phyloP scores from a whole-genome alignment of 1,140 invertebrate species.

The Bombus ignitus region DNA sequence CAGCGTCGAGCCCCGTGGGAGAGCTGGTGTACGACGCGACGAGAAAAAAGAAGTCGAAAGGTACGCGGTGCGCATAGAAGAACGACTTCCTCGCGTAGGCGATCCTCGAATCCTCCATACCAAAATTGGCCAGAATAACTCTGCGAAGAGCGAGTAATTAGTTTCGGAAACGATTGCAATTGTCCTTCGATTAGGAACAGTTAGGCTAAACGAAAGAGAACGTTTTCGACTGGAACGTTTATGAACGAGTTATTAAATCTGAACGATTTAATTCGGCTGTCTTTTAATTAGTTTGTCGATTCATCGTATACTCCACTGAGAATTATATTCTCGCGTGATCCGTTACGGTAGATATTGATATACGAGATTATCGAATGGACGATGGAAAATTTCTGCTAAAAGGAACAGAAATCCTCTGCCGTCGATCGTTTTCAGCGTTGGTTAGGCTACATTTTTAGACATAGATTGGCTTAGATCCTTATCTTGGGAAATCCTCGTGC shows the following conservation, averaged over 20 bases:
- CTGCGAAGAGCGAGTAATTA: constrained; percentile 45
- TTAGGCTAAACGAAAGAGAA: constrained; percentile 20
- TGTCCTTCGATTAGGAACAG: constrained; percentile 53
- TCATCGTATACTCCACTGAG: constrained; percentile 14
- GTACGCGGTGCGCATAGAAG: not conserved
- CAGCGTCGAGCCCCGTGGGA: constrained; percentile 60
- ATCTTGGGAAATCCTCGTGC: constrained; percentile 69
- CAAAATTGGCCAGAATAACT: constrained; percentile 47
- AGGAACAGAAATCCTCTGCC: not conserved
- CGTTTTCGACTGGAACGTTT: constrained; percentile 5
- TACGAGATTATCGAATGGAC: not conserved
- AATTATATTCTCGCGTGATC: constrained; percentile 33
- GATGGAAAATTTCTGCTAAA: not conserved
- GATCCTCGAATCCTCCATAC: constrained; percentile 33
- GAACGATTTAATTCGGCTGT: constrained; percentile 17
- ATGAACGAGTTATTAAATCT: constrained; percentile 47
- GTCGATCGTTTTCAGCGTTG: not conserved
- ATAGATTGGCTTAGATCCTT: constrained; percentile 50
- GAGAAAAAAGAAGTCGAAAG: constrained; percentile 39
- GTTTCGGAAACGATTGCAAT: constrained; percentile 34
- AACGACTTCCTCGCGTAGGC: constrained; percentile 36
- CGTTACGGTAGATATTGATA: constrained; percentile 4
- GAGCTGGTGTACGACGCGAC: constrained; percentile 18
- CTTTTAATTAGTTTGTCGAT: constrained; percentile 18
- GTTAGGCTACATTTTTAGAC: not conserved